A percentile compares a stretch with the other conserved stretches of the same genome.
Evolutionary conservation across 2,113 vertebrate species (phyloP).

Genomic region (Pomatorhinus ruficollis): DNA sequence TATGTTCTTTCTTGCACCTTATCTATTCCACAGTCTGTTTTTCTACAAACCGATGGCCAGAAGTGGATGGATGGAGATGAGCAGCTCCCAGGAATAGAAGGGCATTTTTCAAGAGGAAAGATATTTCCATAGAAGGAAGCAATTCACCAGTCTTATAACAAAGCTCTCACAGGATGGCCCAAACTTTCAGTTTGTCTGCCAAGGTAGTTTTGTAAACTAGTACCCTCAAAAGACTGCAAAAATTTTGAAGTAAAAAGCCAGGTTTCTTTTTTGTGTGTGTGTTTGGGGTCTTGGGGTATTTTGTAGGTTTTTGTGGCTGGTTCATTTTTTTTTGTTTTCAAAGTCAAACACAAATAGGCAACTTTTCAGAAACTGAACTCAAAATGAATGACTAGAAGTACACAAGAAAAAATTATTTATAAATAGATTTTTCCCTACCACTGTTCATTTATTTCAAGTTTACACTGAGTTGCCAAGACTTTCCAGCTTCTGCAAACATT

Average conservation of each 20-base stretch:
- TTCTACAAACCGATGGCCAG: neutral
- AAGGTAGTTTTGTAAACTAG: neutral
- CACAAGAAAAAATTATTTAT: neutral
- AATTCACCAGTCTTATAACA: neutral
- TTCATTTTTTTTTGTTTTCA: neutral
- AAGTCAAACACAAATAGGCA: neutral
- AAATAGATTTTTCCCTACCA: neutral
- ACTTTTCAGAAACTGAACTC: neutral
- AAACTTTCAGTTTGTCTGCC: neutral
- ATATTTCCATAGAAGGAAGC: neutral
- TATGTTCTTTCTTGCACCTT: neutral
- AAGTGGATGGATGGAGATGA: neutral
- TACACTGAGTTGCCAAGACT: neutral
- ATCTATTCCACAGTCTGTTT: neutral
- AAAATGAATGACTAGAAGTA: neutral
- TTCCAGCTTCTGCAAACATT: neutral
- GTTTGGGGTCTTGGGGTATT: accelerated
- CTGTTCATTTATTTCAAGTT: neutral
- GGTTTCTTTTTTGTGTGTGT: neutral
- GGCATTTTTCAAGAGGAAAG: neutral
- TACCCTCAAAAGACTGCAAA: neutral
- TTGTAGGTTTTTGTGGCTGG: neutral
- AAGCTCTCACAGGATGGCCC: neutral
- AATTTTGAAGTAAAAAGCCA: neutral
- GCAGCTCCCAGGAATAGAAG: neutral